Evolutionary conservation across 2,888 invertebrate genomes (phyloP), one percentile per base, ranked within the genome.

Genomic region (Notocelia uddmanniana): DNA sequence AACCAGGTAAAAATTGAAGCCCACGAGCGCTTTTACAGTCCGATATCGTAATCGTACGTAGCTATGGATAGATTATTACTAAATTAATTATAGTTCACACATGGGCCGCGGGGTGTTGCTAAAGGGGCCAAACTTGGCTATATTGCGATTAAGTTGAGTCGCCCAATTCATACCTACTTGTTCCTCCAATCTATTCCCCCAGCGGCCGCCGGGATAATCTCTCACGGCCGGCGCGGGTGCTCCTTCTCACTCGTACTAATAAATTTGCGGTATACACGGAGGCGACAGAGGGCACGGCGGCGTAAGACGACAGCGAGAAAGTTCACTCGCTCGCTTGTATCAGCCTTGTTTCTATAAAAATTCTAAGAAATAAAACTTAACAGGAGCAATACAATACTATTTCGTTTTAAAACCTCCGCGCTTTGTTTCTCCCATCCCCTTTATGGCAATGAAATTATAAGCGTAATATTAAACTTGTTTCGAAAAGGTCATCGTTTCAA

Each of bases 401-500:
- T 31, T 19, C 18, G 52, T n/a, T 67, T 50, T 41, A 26, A 50
- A 50, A 55, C 48, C 34, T 50, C 50, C 48, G 54, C 18, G 55
- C 31, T 18, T 50, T 48, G 54, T 34, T 21, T 13, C 57, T 34
- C 57, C 18, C 55, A 31, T 57, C 67, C 72, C 72, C 60, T 72
- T 72, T 72, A 72, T 55, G 62, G 68, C 54, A 50, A 37, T 62
- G 67, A 62, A 72, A 68, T 62, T 60, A 62, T 62, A 72, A 60
- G 72, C 72, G 72, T 72, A 62, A 72, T 72, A 67, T 48, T 55
- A 72, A 72, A 67, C 68, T 68, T 62, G 67, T 72, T 72, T 72
- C n/a, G 55, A 72, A 77, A 85, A 86, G 85, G 87, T 85, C 84
- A 81, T 80, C 77, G 76, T 81, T 85, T 86, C 85, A 88, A 88